phyloP scores from a whole-genome alignment of 2,888 invertebrate species.

The Mactromeris polynyma region DNA sequence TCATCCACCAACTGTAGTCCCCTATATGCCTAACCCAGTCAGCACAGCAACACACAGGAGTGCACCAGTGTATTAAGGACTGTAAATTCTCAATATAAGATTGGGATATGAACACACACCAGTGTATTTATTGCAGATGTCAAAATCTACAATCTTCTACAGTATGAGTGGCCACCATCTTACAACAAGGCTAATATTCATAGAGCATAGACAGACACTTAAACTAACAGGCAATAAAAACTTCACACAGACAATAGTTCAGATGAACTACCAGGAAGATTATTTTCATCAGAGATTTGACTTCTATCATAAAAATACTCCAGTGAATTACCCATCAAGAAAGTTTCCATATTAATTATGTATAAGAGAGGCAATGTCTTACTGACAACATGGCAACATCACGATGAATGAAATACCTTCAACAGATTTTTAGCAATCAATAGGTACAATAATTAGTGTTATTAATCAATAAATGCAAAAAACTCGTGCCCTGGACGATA shows the following conservation, averaged over 20 bases:
- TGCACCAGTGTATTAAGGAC: no score
- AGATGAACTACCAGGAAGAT: background rate
- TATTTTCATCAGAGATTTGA: background rate
- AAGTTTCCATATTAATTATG: background rate
- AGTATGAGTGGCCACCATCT: background rate
- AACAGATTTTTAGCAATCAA: background rate
- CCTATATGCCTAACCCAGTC: no score
- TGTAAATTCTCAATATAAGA: no score
- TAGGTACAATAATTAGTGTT: background rate
- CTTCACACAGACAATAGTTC: background rate
- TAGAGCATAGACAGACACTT: background rate
- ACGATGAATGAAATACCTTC: background rate
- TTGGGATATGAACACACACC: no score
- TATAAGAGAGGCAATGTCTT: background rate
- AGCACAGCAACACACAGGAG: no score
- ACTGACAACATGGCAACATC: background rate
- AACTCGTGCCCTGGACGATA: background rate
- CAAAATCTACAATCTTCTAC: no score
- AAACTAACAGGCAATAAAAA: background rate
- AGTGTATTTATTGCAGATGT: no score
- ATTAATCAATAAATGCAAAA: background rate
- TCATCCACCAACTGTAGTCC: no score
- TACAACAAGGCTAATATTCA: background rate
- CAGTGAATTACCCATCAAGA: background rate
- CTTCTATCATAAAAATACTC: background rate